A percentile compares a stretch with the other conserved stretches of the same genome.
These are phyloP conservation scores for Pelobates fuscus DNA, from an alignment of 2,113 vertebrate genomes.

Conservation along the genomic window DNA sequence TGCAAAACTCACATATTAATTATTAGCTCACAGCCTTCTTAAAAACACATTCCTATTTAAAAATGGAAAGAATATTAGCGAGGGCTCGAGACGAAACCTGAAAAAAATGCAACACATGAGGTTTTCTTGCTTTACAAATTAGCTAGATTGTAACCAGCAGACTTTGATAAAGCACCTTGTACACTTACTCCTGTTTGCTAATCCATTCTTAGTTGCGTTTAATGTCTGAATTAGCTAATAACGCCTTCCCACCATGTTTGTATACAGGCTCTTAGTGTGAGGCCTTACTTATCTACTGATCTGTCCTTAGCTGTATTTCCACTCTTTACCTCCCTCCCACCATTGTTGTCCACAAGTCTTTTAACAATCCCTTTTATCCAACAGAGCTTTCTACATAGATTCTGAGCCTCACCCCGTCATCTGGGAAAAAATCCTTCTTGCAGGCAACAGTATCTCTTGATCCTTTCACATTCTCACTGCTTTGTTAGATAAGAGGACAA, in stretches of 20 bases:
- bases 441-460: constrained; percentile 5
- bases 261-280: constrained; percentile 37
- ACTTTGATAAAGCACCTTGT: constrained; percentile 5
- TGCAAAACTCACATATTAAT: too few relatives aligned
- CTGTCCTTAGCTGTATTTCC: constrained; percentile 25
- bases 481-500: not conserved
- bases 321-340: not conserved
- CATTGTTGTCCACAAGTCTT: constrained; percentile 23
- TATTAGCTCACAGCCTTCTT: too few relatives aligned
- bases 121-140: not conserved
- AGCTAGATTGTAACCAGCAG: not conserved
- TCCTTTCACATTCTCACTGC: not conserved
- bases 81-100: not conserved
- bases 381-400: constrained; percentile 26
- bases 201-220: constrained; percentile 30
- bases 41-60: too few relatives aligned
- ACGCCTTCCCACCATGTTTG: constrained; percentile 35
- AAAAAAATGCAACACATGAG: not conserved
- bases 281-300: constrained; percentile 35
- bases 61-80: not conserved
- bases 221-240: constrained; percentile 25
- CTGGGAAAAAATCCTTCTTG: constrained; percentile 32
- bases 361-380: constrained; percentile 29
- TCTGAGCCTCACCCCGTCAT: not conserved
- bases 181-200: constrained; percentile 2